These are phyloP conservation scores for Lepidurus couesii DNA, from an alignment of 1,140 invertebrate species.

Conservation along the genomic window DNA sequence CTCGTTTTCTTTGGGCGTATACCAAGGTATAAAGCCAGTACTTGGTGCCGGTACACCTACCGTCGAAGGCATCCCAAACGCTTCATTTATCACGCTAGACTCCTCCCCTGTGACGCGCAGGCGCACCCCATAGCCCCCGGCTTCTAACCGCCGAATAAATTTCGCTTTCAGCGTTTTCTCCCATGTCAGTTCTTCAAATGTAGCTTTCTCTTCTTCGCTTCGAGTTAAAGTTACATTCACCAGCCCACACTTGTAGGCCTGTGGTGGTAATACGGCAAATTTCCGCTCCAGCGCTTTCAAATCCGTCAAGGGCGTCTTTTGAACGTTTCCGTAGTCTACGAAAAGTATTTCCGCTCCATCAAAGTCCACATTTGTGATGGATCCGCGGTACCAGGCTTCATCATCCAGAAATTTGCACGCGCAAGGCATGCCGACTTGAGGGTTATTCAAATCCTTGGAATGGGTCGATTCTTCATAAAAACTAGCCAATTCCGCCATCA, in stretches of 20 bases:
- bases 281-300: constrained; percentile 61
- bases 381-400: constrained; percentile 70
- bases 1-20: neutral
- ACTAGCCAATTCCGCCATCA: constrained; percentile 45
- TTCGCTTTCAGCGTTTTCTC: constrained; percentile 55
- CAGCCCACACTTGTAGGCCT: constrained; percentile 61
- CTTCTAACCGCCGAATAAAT: constrained; percentile 41
- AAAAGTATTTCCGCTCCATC: constrained; percentile 65
- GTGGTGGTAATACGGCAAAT: constrained; percentile 59
- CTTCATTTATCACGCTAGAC: constrained; percentile 20
- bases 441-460: constrained; percentile 38
- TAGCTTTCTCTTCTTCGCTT: constrained; percentile 48
- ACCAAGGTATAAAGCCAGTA: neutral
- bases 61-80: neutral
- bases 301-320: constrained; percentile 45
- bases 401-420: constrained; percentile 66
- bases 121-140: neutral
- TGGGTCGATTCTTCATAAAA: constrained; percentile 39
- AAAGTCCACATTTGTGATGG: constrained; percentile 64
- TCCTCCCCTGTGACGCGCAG: neutral
- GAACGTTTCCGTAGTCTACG: constrained; percentile 71
- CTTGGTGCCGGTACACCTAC: neutral
- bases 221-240: constrained; percentile 51
- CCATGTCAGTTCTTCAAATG: constrained; percentile 41
- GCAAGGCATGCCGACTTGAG: constrained; percentile 55